These are phyloP conservation scores for Gymnoscopelus braueri DNA, from an alignment of 2,797 vertebrate genomes.

Conservation along the genomic window DNA sequence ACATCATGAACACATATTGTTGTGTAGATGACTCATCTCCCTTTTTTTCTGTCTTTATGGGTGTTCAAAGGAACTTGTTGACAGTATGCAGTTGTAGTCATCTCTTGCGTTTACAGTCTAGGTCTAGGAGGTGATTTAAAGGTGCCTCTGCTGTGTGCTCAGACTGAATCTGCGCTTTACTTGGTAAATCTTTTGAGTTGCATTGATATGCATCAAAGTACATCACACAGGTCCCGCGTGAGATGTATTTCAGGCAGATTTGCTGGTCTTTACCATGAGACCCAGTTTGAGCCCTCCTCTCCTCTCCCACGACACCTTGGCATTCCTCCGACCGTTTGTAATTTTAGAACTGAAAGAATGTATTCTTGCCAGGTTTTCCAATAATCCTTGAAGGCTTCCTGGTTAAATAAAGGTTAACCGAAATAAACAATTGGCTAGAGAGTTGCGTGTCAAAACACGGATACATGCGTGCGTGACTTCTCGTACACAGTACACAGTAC, in stretches of 20 bases:
- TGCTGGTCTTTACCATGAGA: conserved; percentile 18
- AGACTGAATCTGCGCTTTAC: no score
- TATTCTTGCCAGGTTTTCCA: conserved; percentile 47
- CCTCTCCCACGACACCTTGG: conserved; percentile 44
- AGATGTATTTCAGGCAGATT: conserved; percentile 25
- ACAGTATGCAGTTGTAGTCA: conserved; percentile 7
- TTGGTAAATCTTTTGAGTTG: no score
- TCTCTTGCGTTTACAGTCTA: conserved; percentile 24
- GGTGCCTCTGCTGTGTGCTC: background rate
- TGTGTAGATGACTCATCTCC: conserved; percentile 53
- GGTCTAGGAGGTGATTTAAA: conserved; percentile 7
- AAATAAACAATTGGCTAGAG: conserved; percentile 30
- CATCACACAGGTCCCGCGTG: conserved; percentile 1
- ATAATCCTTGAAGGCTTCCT: conserved; percentile 40
- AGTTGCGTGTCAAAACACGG: background rate
- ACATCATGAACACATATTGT: background rate
- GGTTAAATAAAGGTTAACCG: conserved; percentile 57
- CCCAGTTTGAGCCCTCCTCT: conserved; percentile 23
- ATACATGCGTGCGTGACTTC: background rate
- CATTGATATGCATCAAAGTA: background rate
- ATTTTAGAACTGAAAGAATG: conserved; percentile 46
- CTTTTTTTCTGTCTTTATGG: conserved; percentile 27
- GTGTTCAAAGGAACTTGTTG: conserved; percentile 22
- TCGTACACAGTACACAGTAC: no score
- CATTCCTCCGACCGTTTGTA: conserved; percentile 50